Conservation (phyloP, 2,888 invertebrate genomes). For the Phania funesta region DNA sequence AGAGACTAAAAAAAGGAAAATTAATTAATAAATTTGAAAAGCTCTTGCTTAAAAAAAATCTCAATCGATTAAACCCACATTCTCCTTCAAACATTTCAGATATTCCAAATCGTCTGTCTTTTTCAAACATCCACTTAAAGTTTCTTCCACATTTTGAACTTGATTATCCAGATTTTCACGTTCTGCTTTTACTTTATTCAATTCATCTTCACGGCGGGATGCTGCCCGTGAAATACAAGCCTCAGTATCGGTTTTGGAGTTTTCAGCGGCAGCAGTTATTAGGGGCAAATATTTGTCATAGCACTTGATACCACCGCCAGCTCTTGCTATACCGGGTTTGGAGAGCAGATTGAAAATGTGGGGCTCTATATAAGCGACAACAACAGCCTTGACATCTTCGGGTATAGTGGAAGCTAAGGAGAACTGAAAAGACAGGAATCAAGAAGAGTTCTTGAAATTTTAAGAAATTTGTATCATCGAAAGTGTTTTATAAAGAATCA, state of each 20-base stretch:
- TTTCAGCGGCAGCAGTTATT: constrained; percentile 56
- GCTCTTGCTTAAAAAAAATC: neutral
- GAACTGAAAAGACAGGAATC: constrained; percentile 5
- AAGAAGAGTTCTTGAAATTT: neutral
- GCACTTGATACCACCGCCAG: constrained; percentile 65
- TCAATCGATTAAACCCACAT: constrained; percentile 52
- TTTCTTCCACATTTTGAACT: constrained; percentile 51
- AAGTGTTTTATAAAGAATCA: too few relatives aligned
- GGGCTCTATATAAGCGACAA: constrained; percentile 60
- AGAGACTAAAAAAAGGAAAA: neutral
- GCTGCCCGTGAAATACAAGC: constrained; percentile 46
- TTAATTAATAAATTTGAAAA: neutral
- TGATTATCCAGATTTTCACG: constrained; percentile 45
- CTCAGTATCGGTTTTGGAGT: constrained; percentile 60
- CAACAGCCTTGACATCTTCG: constrained; percentile 60
- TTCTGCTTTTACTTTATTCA: constrained; percentile 47
- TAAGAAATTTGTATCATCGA: neutral
- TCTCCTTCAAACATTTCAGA: constrained; percentile 58
- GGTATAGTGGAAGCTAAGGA: constrained; percentile 18
- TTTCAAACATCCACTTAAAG: constrained; percentile 47
- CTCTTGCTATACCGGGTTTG: constrained; percentile 27
- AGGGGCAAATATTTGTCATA: constrained; percentile 67
- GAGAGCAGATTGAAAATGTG: constrained; percentile 39
- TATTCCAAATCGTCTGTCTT: constrained; percentile 63
- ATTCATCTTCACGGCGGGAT: constrained; percentile 43